Evolutionary conservation across 2,888 invertebrate species (phyloP), one percentile per base, ranked within the genome.

Genomic region (Leptopilina drosophilae): DNA sequence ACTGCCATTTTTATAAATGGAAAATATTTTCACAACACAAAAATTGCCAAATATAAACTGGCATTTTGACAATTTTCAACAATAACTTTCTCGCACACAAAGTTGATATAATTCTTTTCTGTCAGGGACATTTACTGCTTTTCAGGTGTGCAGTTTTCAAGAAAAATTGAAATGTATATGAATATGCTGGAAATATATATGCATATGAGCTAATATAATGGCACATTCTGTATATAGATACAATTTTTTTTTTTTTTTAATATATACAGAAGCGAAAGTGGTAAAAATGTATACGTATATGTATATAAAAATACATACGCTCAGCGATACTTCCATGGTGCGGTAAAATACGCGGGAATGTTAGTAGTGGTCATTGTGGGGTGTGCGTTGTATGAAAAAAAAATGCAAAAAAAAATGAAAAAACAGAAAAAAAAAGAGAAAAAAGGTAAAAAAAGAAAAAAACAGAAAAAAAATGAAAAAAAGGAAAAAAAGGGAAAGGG

Each of bases 101-200:
- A n/a, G 59, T 59, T 59, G 59, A 59, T 59, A 59, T 59, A 59
- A 59, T 59, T 59, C 59, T 15, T 59, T 15, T 7, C n/a, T 46
- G 46, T 59, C 59, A 15, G n/a, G 59, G 59, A 59, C 59, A 59
- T 59, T 59, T 59, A 59, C 59, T 59, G 15, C 59, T 59, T 59
- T 59, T 59, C 46, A 46, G 59, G 59, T 7, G 59, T 15, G n/a
- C n/a, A 59, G 15, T 59, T 59, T 59, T 59, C 59, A 59, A 59
- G 59, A 59, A 59, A 46, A 59, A 59, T 59, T 59, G 59, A 59
- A 59, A 59, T 59, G 59, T 59, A 59, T 59, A 59, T 59, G 59
- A 59, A 59, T 59, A 59, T 59, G n/a, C n/a, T 33, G n/a, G 59
- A 15, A 59, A 59, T 46, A 59, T 59, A n/a, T 59, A 59, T 59